Base-by-base conservation (phyloP, 2,888 invertebrate genomes). In the Drosophila colorata region DNA sequence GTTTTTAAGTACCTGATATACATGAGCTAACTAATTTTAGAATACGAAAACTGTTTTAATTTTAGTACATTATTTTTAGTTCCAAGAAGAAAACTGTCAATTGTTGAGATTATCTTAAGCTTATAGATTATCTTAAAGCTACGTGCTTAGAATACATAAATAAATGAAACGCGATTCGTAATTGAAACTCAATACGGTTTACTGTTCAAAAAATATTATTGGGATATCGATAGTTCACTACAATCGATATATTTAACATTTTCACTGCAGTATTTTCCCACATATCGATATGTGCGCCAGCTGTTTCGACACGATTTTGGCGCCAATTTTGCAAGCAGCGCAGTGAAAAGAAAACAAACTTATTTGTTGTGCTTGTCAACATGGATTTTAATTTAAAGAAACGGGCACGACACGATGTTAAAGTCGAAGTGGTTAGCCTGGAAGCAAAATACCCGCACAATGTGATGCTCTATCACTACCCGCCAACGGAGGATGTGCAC, bases 391-490 rank as follows among this genome's bases (percentile, higher is more conserved):
- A 78, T 25, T 76, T 89, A 8, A 91, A 89, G 67, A 83, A 81
- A 58, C 87, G 91, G 0, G 70, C 76, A 6, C 80, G 87, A 1
- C 59, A 74, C 5, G 83, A 90, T 52, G 61, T 90, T 5, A 74
- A 91, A 48, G 88, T 91, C 13, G 93, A 93, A 28, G 93, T 93
- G 93, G 53, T 76, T 25, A 87, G 92, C 18, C 28, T 88, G 56
- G 83, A 83, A 40, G 31, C 55, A n/a, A 83, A 93, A 40, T 97
- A 96, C 92, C 95, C 95, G 1, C 95, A 95, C 89, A 96, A 96
- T 93, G 93, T 98, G 13, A 95, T 95, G 91, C 94, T 98, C 90
- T 98, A 98, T 89, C 94, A 93, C 81, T 88, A 94, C 31, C 96
- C 97, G 31, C 98, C 98, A 6, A 93, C 91, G 31, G 95, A 95